Base-by-base conservation (phyloP, 1,140 invertebrate genomes). In the Halictus rubicundus region DNA sequence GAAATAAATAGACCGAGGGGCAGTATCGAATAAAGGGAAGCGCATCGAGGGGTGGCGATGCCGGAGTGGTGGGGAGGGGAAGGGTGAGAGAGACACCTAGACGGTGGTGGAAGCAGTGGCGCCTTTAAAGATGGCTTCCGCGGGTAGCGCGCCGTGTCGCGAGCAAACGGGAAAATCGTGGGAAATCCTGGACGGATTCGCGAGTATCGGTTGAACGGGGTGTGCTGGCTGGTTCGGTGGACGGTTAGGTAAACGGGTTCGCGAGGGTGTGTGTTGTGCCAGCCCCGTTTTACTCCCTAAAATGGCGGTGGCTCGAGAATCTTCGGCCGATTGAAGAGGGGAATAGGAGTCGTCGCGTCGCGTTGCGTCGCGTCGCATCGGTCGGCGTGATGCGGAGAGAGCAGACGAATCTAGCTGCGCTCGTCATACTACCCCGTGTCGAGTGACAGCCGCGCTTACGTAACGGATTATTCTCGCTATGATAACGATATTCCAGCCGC, bases 401-500 rank as follows among this genome's bases (percentile, higher is more conserved):
- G 68, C 66, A 63, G 72, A 52, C 66, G 25, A 68, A 78, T 83
- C 76, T 74, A 74, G 57, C 78, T 72, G 81, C 68, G 79, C 23
- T 66, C 64, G 61, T 82, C 80, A 85, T 82, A 57, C 80, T 83
- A 89, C 86, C 81, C 82, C 87, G 89, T 90, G 82, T 91, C 91
- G 85, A 88, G 84, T 90, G 87, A 90, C 90, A 86, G 73, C 76
- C 81, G 88, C 90, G 88, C 90, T 92, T 92, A 92, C 89, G 90
- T 92, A 92, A 92, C 88, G 88, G 88, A 89, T 90, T 90, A 90
- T 91, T 91, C 87, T 87, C 80, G 82, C 88, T 81, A 84, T 87
- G 88, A 89, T 89, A 89, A 89, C 81, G 77, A 86, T 72, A 87
- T 65, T 87, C 78, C 85, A 84, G 84, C 37, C 74, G 75, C 85